Evolutionary conservation across 2,888 invertebrate genomes (phyloP), one percentile per base, ranked within the genome.

Genomic region (Dynastes hyllus): DNA sequence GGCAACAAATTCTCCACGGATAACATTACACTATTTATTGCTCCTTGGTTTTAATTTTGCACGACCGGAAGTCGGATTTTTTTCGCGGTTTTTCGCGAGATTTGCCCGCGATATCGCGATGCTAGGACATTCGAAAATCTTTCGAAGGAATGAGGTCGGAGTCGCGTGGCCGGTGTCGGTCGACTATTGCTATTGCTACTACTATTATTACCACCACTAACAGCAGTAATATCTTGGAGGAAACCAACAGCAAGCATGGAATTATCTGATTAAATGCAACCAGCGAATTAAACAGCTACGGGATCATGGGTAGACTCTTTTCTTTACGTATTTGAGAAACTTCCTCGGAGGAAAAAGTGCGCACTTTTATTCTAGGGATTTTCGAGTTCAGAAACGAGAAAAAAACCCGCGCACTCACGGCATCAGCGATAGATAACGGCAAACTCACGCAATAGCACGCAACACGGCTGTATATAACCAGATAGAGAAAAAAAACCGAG

Each of bases 401-500:
- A 63, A 86, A 85, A 77, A 32, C 32, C 80, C 82, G 83, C 81
- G 81, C 79, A 80, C 81, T 78, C 80, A 79, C 79, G 75, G 86
- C 88, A 87, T 16, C 32, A 32, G 5, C 32, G 32, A 32, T 55
- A 55, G 55, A 45, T 45, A 45, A 45, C 45, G 45, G 45, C 8
- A 45, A 45, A 45, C 45, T 8, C 45, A 45, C 45, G 9, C 45
- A 11, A 11, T 45, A 45, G 45, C 45, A 45, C 45, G 45, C 45
- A 8, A 45, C 8, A 11, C 45, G 45, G 11, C 45, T 45, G 45
- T 45, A 45, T 45, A 45, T 45, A 45, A 32, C 3, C 86, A 85
- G 29, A 32, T 32, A 32, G 45, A 45, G 11, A 45, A 9, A 45
- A 45, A 45, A 45, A 45, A 45, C 9, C 45, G 8, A 45, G 11